Base-by-base conservation (phyloP, 2,797 vertebrate species). In the Lophius americanus region DNA sequence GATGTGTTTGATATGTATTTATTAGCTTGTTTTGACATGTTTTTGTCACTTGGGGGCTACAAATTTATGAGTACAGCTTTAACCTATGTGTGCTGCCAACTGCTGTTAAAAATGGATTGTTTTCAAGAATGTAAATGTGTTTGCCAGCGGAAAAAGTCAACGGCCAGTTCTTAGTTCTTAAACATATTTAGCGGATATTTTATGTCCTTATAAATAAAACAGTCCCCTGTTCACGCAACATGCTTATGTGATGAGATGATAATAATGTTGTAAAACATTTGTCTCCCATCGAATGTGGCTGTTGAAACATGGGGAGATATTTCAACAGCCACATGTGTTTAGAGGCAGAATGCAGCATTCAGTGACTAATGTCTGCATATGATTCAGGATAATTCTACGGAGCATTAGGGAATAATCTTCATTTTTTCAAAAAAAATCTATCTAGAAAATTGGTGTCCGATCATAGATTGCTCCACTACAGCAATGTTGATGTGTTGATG, bases 341-440 rank as follows among this genome's bases (percentile, higher is more conserved):
- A 35, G 32, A 53, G 64, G 43, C 10, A 37, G 23, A 66, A 4
- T 37, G 47, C 49, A 39, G 47, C 41, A 32, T 36, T 58, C 42
- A 9, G 42, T 5, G 23, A 47, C 9, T 23, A 23, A n/a, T 53
- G 36, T 53, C 37, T 49, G 32, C 13, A 51, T 9, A 9, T 2
- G 14, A n/a, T 42, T 63, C 11, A 51, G 37, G 37, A 37, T 4
- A 46, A 4, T 32, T 23, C 37, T 10, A 11, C 12, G 23, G 14
- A 51, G 49, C 10, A 36, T 67, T 11, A 51, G 7, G 23, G 8
- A 73, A 53, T 33, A 49, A 70, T 66, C 66, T 36, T 23, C 51
- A 57, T 58, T n/a, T 64, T 43, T 55, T 70, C 51, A 44, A 38
- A 56, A 62, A 39, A 55, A 64, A 62, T 71, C 37, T 47, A 42